These are phyloP conservation scores for Monoplex corrugatus DNA, from an alignment of 2,888 invertebrate species.

Conservation along the genomic window DNA sequence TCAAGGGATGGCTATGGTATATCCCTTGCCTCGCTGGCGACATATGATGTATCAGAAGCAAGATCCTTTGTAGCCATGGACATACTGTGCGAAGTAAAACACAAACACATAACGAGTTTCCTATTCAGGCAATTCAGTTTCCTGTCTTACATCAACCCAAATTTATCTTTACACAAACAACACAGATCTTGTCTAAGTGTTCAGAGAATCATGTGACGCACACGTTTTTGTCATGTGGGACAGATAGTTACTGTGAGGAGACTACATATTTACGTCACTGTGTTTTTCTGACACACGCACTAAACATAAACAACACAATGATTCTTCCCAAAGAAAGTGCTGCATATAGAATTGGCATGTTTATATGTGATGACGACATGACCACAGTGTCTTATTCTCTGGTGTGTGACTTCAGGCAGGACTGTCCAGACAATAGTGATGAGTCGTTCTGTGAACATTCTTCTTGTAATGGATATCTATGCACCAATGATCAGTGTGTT, in stretches of 20 bases:
- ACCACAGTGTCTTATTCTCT: conserved; percentile 10
- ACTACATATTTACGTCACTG: neutral
- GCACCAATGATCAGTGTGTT: neutral
- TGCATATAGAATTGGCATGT: neutral
- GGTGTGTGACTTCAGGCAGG: conserved; percentile 27
- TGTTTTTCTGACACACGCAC: neutral
- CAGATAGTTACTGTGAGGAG: neutral
- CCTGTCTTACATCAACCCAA: neutral
- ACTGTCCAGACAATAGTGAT: conserved; percentile 11
- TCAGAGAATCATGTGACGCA: neutral
- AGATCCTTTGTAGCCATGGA: no score
- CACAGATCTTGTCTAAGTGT: neutral
- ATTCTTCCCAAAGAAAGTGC: neutral
- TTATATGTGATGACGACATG: neutral
- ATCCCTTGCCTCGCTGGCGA: neutral
- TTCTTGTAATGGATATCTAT: neutral
- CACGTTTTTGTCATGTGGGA: neutral
- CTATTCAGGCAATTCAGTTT: neutral
- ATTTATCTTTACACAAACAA: neutral
- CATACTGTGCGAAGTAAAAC: neutral
- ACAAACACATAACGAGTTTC: neutral
- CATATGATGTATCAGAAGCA: no score
- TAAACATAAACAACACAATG: neutral
- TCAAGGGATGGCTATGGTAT: neutral
- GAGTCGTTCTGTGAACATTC: conserved; percentile 25